Conservation (phyloP, 2,888 invertebrate genomes). For the Conistra vaccinii region DNA sequence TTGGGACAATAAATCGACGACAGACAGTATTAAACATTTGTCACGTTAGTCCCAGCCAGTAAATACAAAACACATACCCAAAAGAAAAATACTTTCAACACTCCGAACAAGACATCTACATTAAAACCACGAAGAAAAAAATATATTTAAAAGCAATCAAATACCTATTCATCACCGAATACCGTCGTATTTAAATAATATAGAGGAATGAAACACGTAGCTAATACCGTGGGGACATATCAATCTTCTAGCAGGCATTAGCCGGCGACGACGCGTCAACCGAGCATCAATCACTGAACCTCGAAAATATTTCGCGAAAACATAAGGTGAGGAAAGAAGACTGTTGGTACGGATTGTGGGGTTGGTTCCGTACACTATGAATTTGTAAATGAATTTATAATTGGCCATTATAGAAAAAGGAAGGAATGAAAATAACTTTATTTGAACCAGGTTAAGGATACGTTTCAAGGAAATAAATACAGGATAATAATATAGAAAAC, state of each 20-base stretch:
- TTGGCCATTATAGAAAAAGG: too few relatives aligned
- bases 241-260: constrained; percentile 83
- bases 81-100: neutral
- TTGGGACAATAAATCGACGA: neutral
- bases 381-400: neutral
- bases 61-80: neutral
- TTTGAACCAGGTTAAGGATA: too few relatives aligned
- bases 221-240: constrained; percentile 77
- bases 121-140: constrained; percentile 21
- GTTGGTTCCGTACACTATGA: constrained; percentile 50
- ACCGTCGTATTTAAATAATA: constrained; percentile 69
- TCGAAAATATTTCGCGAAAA: constrained; percentile 78
- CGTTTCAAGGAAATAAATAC: too few relatives aligned
- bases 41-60: neutral
- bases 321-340: constrained; percentile 75
- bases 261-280: constrained; percentile 81
- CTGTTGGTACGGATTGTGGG: constrained; percentile 15
- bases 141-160: constrained; percentile 59
- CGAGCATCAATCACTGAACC: constrained; percentile 85
- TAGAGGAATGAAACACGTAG: constrained; percentile 70
- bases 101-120: constrained; percentile 7
- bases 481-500: too few relatives aligned
- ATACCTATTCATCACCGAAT: constrained; percentile 67
- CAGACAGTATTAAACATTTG: neutral
- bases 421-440: too few relatives aligned